A percentile compares a stretch with the other conserved stretches of the same genome.
Evolutionary conservation across 2,797 vertebrate species (phyloP).

Genomic region (Malurus leucopterus): DNA sequence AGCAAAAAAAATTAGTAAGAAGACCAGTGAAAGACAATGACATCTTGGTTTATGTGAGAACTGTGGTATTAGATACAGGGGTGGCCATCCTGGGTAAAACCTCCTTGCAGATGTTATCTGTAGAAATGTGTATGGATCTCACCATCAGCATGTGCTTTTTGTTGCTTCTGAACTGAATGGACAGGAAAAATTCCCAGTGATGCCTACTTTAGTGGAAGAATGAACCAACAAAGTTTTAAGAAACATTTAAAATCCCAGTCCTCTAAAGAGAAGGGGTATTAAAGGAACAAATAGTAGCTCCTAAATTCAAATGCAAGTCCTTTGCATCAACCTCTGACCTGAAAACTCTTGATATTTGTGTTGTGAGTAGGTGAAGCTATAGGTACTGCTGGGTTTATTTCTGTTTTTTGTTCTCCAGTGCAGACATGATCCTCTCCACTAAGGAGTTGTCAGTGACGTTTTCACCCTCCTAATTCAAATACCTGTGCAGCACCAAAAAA

Average conservation of each 20-base stretch:
- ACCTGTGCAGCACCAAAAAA: background rate
- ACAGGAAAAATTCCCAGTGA: background rate
- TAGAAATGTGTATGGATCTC: background rate
- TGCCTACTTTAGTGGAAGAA: background rate
- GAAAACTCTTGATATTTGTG: background rate
- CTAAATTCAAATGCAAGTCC: background rate
- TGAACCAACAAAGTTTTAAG: background rate
- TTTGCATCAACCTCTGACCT: background rate
- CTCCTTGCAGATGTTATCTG: background rate
- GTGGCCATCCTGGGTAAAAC: background rate
- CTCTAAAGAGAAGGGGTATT: background rate
- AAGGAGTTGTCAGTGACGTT: background rate
- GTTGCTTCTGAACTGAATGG: background rate
- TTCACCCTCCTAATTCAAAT: background rate
- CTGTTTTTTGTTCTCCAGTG: background rate
- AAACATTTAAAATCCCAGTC: background rate
- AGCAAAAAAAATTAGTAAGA: background rate
- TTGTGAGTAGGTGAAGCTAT: background rate
- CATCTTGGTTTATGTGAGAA: background rate
- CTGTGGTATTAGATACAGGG: background rate
- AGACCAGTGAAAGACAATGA: background rate
- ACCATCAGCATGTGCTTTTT: background rate
- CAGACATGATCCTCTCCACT: background rate
- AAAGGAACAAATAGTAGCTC: background rate
- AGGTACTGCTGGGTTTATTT: background rate